phyloP scores from a whole-genome alignment of 2,113 vertebrate genomes.

The Laterallus jamaicensis region DNA sequence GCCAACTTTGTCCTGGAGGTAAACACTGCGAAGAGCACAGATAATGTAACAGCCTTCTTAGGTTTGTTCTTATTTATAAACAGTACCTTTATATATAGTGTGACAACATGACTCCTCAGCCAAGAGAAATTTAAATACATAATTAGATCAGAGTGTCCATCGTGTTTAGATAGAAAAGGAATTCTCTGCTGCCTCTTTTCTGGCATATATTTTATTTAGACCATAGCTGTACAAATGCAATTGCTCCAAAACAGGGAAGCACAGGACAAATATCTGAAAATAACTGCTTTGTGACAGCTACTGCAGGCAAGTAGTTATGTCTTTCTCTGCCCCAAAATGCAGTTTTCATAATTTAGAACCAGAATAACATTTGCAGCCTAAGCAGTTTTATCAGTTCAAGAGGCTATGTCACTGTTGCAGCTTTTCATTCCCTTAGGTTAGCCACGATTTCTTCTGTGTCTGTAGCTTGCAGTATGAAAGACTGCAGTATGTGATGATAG shows the following conservation, averaged over 20 bases:
- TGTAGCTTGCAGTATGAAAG: neutral
- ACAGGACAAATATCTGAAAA: neutral
- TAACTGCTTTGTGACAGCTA: neutral
- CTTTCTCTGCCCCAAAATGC: neutral
- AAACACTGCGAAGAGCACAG: slow-evolving; percentile 90
- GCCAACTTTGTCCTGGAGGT: slow-evolving; percentile 92
- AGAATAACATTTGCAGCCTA: neutral
- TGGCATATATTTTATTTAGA: neutral
- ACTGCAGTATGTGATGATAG: neutral
- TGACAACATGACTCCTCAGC: neutral
- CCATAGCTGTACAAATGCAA: neutral
- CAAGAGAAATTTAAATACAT: neutral
- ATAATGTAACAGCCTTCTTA: slow-evolving; percentile 84
- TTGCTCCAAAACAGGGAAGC: neutral
- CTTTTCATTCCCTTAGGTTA: neutral
- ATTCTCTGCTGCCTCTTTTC: neutral
- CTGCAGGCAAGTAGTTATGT: neutral
- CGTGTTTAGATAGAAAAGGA: neutral
- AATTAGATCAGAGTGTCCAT: neutral
- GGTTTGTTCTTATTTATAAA: slow-evolving; percentile 74
- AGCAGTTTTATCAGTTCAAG: neutral
- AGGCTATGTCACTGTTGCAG: neutral
- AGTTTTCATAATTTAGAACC: neutral
- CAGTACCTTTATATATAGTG: neutral
- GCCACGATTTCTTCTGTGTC: neutral